A percentile compares a stretch with the other conserved stretches of the same genome.
phyloP scores from a whole-genome alignment of 2,888 invertebrate species.

The Agrotis segetum region DNA sequence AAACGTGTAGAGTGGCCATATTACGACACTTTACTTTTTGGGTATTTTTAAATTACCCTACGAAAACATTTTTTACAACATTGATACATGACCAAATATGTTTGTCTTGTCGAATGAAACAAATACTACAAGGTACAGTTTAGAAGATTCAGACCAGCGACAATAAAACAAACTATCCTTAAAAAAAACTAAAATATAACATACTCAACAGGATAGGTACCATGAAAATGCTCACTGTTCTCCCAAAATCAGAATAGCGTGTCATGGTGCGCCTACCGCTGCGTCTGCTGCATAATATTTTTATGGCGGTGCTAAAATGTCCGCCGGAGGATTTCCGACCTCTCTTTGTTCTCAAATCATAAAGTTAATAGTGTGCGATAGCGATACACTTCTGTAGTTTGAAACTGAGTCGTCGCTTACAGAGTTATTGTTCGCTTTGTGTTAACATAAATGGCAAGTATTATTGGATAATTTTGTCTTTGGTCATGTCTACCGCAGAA shows the following conservation, averaged over 20 bases:
- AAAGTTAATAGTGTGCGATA: constrained; percentile 47
- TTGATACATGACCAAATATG: too few species aligned
- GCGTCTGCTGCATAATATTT: constrained; percentile 62
- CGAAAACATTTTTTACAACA: too few species aligned
- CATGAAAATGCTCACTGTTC: not conserved
- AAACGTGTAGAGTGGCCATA: constrained; percentile 32
- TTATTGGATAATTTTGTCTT: not conserved
- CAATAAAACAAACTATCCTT: not conserved
- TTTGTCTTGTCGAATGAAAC: too few species aligned
- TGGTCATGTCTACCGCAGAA: too few species aligned
- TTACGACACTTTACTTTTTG: too few species aligned
- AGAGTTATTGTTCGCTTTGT: not conserved
- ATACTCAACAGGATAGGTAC: not conserved
- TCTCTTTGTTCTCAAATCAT: constrained; percentile 60
- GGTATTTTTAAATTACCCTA: not conserved
- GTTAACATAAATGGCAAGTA: not conserved
- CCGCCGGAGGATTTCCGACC: constrained; percentile 52
- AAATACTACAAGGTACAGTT: too few species aligned
- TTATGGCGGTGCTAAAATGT: constrained; percentile 72
- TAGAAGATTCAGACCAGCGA: too few species aligned
- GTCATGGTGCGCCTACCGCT: constrained; percentile 39
- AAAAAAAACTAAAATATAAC: not conserved
- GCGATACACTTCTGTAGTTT: constrained; percentile 46
- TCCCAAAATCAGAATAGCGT: constrained; percentile 1
- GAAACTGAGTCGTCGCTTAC: constrained; percentile 5